Evolutionary conservation across 1,140 invertebrate genomes (phyloP).

Genomic region (Proctacanthus coquilletti): DNA sequence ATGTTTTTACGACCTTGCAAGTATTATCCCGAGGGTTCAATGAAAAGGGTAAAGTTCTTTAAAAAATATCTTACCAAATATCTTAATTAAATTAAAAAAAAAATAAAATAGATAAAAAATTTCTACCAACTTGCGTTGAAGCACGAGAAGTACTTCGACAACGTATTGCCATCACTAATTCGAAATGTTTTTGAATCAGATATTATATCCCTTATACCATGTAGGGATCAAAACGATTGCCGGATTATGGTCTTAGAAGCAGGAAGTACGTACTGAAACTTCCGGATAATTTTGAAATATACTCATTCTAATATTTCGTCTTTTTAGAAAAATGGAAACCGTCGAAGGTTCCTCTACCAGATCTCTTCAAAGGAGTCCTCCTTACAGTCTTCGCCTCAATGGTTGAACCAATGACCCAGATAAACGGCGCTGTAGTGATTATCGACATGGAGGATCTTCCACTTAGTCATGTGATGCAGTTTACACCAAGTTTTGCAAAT

Average conservation of each 20-base stretch:
- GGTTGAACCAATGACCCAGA: slow-evolving; percentile 44
- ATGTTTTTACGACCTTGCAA: slow-evolving; percentile 50
- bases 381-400: slow-evolving; percentile 42
- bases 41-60: slow-evolving; percentile 34
- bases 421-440: slow-evolving; percentile 43
- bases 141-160: slow-evolving; percentile 34
- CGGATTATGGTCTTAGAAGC: slow-evolving; percentile 38
- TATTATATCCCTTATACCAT: slow-evolving; percentile 39
- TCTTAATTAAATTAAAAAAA: background rate
- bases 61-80: background rate
- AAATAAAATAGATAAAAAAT: slow-evolving; percentile 34
- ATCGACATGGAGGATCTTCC: slow-evolving; percentile 51
- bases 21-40: slow-evolving; percentile 48
- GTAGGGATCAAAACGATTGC: slow-evolving; percentile 34
- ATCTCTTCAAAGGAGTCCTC: slow-evolving; percentile 42
- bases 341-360: slow-evolving; percentile 35
- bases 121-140: slow-evolving; percentile 40
- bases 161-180: slow-evolving; percentile 35
- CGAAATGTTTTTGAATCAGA: slow-evolving; percentile 34
- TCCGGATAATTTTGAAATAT: slow-evolving; percentile 6
- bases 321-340: slow-evolving; percentile 47
- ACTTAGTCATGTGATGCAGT: slow-evolving; percentile 47
- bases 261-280: slow-evolving; percentile 40
- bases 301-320: background rate
- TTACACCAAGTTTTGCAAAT: slow-evolving; percentile 51